Base-by-base conservation (phyloP, 2,888 invertebrate species). In the Temnothorax unifasciatus region DNA sequence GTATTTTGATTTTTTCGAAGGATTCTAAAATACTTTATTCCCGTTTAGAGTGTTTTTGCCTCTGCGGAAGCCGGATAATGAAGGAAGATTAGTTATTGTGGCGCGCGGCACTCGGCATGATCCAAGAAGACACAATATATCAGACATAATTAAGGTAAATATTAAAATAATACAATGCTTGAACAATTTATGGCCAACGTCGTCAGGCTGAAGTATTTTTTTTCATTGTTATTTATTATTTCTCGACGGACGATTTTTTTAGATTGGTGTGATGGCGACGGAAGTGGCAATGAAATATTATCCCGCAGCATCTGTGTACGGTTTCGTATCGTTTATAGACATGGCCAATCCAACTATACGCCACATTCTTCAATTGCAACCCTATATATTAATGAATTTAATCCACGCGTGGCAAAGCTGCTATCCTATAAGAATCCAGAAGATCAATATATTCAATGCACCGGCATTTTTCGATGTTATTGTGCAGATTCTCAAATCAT, bases 371-470 rank as follows among this genome's bases (percentile, higher is more conserved):
- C 96, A 96, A 89, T 91, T 97, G 87, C 96, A 96, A 34, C 96
- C 96, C 0, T 93, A 92, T 50, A 92, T 96, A 0, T 95, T 97
- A 13, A 96, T 96, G 87, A 96, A 96, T 86, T 95, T 96, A 1
- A 96, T 97, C 0, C 96, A 96, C 87, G 96, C 96, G 38, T 97
- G 97, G 97, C 96, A 97, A 94, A 96, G 96, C 84, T 95, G 95
- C 73, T 97, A 97, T 93, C 97, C 97, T 9, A 96, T 96, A 47
- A 95, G 89, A 96, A 96, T 8, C 34, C 96, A 96, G 90, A 95
- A 96, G 6, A 94, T 97, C 85, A 96, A 97, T 90, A 97, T 97
- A 91, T 95, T 97, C 1, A 97, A 97, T 93, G 96, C 97, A 97
- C 97, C 0, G 87, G 94, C 3, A 0, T 96, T 97, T 91, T 96